Conservation (phyloP, 1,140 invertebrate species). For the Saxidomus purpurata region DNA sequence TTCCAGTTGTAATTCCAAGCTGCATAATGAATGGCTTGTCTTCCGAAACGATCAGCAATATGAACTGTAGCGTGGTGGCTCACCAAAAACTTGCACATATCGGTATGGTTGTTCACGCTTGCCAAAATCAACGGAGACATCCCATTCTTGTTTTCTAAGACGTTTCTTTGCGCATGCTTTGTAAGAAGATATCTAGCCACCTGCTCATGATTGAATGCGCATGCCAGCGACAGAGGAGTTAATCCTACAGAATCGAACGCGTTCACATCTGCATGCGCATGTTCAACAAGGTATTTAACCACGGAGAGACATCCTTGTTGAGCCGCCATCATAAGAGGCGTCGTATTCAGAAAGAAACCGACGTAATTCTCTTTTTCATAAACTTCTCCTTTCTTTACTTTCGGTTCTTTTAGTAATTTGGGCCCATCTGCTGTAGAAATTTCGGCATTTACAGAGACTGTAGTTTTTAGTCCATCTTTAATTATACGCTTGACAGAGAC, state of each 20-base stretch:
- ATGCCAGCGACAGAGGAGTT: slow-evolving; percentile 57
- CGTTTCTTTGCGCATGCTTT: slow-evolving; percentile 42
- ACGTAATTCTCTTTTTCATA: slow-evolving; percentile 31
- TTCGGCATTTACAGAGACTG: background rate
- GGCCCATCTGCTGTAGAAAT: slow-evolving; percentile 38
- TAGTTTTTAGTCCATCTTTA: background rate
- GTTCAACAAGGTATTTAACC: slow-evolving; percentile 47
- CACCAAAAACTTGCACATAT: slow-evolving; percentile 54
- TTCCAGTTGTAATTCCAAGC: slow-evolving; percentile 67
- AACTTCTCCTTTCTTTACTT: background rate
- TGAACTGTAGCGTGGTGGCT: slow-evolving; percentile 42
- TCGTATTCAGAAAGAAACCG: slow-evolving; percentile 58
- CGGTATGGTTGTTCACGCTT: slow-evolving; percentile 35
- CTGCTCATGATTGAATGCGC: slow-evolving; percentile 40
- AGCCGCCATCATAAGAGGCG: slow-evolving; percentile 67
- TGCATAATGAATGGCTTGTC: slow-evolving; percentile 64
- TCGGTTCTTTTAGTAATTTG: slow-evolving; percentile 44
- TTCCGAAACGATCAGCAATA: slow-evolving; percentile 51
- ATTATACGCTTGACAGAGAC: slow-evolving; percentile 29
- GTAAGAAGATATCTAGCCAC: slow-evolving; percentile 47
- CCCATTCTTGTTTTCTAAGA: slow-evolving; percentile 41
- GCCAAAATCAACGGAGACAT: slow-evolving; percentile 67
- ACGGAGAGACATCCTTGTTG: slow-evolving; percentile 49
- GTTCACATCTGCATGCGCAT: slow-evolving; percentile 45
- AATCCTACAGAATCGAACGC: slow-evolving; percentile 56